Base-by-base conservation (phyloP, 2,888 invertebrate genomes). In the Neria commutata region DNA sequence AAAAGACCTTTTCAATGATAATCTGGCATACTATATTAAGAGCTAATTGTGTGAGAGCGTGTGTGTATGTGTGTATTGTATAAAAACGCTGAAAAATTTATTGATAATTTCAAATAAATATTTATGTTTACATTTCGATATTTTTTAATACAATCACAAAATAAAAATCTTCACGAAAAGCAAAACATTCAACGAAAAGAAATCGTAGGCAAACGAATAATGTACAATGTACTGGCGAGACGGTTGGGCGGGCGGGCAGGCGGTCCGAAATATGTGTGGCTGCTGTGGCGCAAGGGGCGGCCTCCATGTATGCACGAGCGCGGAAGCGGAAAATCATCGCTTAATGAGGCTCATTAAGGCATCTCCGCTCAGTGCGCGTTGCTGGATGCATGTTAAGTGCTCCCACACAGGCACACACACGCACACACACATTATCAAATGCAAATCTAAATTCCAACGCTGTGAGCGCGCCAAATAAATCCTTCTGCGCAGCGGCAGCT, bases 81-180 rank as follows among this genome's bases (percentile, higher is more conserved):
- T 37, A 14, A 14, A 37, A 37, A 14, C 1, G 51, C 19, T 37
- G 51, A 51, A 33, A 53, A 42, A 29, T 42, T 26, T 53, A 42
- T 42, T 21, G 40, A 42, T 19, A 53, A 45, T 45, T 21, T 45
- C 6, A 42, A 26, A 45, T 53, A 42, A 53, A 53, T 53, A 53
- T 42, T 53, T 42, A 42, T 42, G 42, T 53, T 53, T 24, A 53
- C 24, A 52, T 53, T 45, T 53, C 53, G 45, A 53, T 53, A 45
- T 45, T 45, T 37, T 29, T 52, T 52, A 21, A 52, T n/a, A 24
- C 16, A 52, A 21, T 23, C 16, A 14, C 51, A 40, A 25, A 40
- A 37, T 16, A 37, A 6, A 49, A 49, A 29, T 21, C 33, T 33
- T 19, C 11, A 33, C 19, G n/a, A n/a, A n/a, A n/a, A n/a, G n/a